A percentile compares a stretch with the other conserved stretches of the same genome.
These are phyloP conservation scores for Cybosia mesomella DNA, from an alignment of 2,888 invertebrate species.

Conservation along the genomic window DNA sequence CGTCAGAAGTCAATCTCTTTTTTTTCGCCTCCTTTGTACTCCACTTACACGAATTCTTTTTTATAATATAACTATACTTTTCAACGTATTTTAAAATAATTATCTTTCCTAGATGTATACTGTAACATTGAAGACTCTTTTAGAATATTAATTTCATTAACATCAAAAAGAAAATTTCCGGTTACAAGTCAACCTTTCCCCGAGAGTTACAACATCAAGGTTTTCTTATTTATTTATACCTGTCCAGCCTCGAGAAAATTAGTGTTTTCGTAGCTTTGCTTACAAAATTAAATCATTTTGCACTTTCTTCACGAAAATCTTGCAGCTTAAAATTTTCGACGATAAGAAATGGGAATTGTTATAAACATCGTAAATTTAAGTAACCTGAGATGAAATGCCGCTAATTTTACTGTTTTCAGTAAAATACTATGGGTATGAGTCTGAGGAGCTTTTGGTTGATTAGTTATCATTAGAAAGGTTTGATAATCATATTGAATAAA, in stretches of 20 bases:
- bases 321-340: slow-evolving; percentile 38
- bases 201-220: slow-evolving; percentile 37
- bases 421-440: neutral
- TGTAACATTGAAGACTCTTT: neutral
- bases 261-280: slow-evolving; percentile 43
- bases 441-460: neutral
- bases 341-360: slow-evolving; percentile 38
- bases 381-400: slow-evolving; percentile 16
- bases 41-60: neutral
- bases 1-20: no score
- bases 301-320: slow-evolving; percentile 51
- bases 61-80: neutral
- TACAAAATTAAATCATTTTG: slow-evolving; percentile 50
- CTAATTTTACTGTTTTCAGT: slow-evolving; percentile 16
- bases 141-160: neutral
- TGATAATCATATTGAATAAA: neutral
- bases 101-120: neutral
- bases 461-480: neutral
- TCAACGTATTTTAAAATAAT: neutral
- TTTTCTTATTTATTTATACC: slow-evolving; percentile 41
- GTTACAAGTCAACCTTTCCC: slow-evolving; percentile 17
- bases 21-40: no score
- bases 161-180: slow-evolving; percentile 12
- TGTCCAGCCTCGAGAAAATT: slow-evolving; percentile 41
- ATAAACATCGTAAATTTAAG: slow-evolving; percentile 25